A percentile compares a stretch with the other conserved stretches of the same genome.
These are phyloP conservation scores for Habropoda laboriosa DNA, from an alignment of 1,140 invertebrate genomes.

Conservation along the genomic window DNA sequence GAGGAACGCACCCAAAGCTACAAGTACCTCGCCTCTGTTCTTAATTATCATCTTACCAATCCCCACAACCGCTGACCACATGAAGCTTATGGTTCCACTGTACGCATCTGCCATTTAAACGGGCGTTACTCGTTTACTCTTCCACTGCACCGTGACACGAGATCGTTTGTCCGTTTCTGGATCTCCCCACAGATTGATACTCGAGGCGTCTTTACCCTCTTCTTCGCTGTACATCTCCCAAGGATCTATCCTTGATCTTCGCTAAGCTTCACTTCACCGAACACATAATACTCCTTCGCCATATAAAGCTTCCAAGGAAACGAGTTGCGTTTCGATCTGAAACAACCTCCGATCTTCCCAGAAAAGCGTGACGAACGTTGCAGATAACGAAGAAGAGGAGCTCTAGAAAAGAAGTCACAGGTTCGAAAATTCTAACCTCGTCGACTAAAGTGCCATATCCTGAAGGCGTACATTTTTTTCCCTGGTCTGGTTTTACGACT, in stretches of 20 bases:
- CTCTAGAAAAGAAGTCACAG: background rate
- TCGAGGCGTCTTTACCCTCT: background rate
- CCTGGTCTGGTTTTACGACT: slow-evolving; percentile 4
- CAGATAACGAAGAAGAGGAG: background rate
- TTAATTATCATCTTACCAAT: slow-evolving; percentile 54
- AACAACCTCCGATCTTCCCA: too few species aligned
- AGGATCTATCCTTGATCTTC: background rate
- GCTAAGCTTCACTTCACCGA: too few species aligned
- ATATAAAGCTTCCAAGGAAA: too few species aligned
- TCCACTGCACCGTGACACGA: background rate
- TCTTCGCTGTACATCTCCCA: too few species aligned
- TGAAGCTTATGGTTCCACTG: background rate
- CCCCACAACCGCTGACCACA: slow-evolving; percentile 15
- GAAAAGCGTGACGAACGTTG: background rate
- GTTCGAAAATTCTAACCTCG: background rate
- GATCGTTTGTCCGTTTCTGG: slow-evolving; percentile 3
- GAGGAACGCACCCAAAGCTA: slow-evolving; percentile 30
- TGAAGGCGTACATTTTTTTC: background rate
- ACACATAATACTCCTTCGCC: too few species aligned
- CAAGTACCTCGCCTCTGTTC: slow-evolving; percentile 32
- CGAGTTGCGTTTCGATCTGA: too few species aligned
- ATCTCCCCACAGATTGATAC: background rate
- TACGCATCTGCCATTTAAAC: slow-evolving; percentile 45
- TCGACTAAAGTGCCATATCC: background rate
- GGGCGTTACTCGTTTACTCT: slow-evolving; percentile 30